A percentile compares a stretch with the other conserved stretches of the same genome.
phyloP scores from a whole-genome alignment of 1,140 invertebrate genomes.

The Aphelinus atriplicis region DNA sequence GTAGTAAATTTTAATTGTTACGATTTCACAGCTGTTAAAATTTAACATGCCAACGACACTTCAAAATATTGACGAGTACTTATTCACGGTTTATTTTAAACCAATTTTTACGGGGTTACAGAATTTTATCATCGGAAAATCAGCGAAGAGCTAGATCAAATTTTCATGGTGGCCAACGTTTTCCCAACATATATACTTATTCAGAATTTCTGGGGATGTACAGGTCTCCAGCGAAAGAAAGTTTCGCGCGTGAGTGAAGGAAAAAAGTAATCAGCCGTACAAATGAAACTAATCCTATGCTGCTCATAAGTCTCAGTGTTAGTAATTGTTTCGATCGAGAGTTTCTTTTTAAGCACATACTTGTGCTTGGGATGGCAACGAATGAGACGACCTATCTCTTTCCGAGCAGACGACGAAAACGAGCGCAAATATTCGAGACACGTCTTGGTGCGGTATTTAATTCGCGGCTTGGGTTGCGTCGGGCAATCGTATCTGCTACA shows the following conservation, averaged over 20 bases:
- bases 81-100: no score
- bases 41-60: no score
- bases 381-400: slow-evolving; percentile 24
- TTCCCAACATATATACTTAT: no score
- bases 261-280: slow-evolving; percentile 1
- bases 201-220: no score
- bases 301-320: slow-evolving; percentile 12
- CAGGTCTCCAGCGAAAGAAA: no score
- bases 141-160: background rate
- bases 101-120: no score
- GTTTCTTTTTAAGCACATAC: slow-evolving; percentile 19
- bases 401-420: background rate
- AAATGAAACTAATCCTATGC: slow-evolving; percentile 15
- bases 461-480: slow-evolving; percentile 24
- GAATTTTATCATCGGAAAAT: no score
- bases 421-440: slow-evolving; percentile 20
- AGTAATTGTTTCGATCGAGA: slow-evolving; percentile 13
- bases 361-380: background rate
- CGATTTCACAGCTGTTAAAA: no score
- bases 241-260: background rate
- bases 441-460: slow-evolving; percentile 28
- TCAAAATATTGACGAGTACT: no score
- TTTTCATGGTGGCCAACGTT: no score
- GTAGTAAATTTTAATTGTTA: no score
- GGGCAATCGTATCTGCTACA: slow-evolving; percentile 16